Percentiles rank a stretch among this genome's conserved stretches.
phyloP scores from a whole-genome alignment of 2,113 vertebrate species.

The Hyperopisus bebe region DNA sequence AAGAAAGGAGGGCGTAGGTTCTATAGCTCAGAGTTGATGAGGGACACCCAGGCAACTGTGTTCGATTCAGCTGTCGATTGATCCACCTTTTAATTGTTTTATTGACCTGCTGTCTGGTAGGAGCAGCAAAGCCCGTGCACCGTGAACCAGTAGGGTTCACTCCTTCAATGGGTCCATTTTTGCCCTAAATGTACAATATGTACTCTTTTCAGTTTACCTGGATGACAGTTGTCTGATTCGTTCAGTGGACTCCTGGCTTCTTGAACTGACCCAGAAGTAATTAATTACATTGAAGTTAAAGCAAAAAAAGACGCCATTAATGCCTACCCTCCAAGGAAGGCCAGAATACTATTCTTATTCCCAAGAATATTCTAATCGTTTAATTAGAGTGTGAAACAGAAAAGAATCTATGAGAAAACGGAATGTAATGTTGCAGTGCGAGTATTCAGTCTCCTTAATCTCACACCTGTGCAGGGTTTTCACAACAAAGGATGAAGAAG shows the following conservation, averaged over 20 bases:
- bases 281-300: constrained; percentile 24
- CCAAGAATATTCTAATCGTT: neutral
- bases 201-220: neutral
- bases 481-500: neutral
- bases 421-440: constrained; percentile 1
- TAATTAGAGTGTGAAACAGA: constrained; percentile 16
- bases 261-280: constrained; percentile 15
- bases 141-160: neutral
- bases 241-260: neutral
- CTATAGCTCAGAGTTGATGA: neutral
- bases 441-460: neutral
- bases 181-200: neutral
- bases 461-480: neutral
- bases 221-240: neutral
- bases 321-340: neutral
- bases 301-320: constrained; percentile 2
- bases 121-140: neutral
- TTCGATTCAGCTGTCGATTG: neutral
- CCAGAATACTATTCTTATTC: constrained; percentile 9
- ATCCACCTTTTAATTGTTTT: neutral
- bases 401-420: neutral
- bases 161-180: neutral
- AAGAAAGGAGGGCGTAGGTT: neutral
- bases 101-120: neutral
- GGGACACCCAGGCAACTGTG: neutral